These are phyloP conservation scores for Channallabes apus DNA, from an alignment of 2,797 vertebrate genomes.

Conservation along the genomic window DNA sequence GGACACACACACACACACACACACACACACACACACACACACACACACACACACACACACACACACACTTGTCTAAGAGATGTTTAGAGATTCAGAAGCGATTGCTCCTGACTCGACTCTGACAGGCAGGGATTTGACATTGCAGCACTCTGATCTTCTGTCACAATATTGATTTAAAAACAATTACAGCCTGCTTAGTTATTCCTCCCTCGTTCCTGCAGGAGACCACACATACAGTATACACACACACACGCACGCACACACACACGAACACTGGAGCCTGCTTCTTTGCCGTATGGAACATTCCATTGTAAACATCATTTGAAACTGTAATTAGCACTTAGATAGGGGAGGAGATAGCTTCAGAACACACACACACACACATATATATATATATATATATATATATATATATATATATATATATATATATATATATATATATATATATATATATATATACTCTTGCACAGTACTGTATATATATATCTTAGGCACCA, in stretches of 20 bases:
- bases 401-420: too few species aligned
- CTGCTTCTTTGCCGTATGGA: slow-evolving; percentile 15
- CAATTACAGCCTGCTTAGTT: slow-evolving; percentile 57
- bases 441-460: too few species aligned
- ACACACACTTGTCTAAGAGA: not conserved
- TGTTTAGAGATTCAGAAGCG: slow-evolving; percentile 44
- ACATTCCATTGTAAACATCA: not conserved
- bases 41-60: slow-evolving; percentile 6
- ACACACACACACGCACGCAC: slow-evolving; percentile 6
- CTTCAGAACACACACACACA: not conserved
- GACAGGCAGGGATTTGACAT: slow-evolving; percentile 53
- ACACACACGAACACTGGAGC: not conserved
- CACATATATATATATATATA: too few species aligned
- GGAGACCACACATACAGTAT: not conserved
- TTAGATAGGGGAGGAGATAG: not conserved
- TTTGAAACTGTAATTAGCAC: slow-evolving; percentile 17
- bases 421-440: too few species aligned
- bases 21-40: too few species aligned
- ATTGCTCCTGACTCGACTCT: slow-evolving; percentile 48
- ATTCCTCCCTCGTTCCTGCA: slow-evolving; percentile 48
- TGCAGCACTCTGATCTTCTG: slow-evolving; percentile 43
- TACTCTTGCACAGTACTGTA: too few species aligned
- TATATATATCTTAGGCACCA: too few species aligned
- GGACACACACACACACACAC: not conserved
- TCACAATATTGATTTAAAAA: slow-evolving; percentile 64